These are phyloP conservation scores for Helogale parvula DNA, from an alignment of 2,113 vertebrate species.

Conservation along the genomic window DNA sequence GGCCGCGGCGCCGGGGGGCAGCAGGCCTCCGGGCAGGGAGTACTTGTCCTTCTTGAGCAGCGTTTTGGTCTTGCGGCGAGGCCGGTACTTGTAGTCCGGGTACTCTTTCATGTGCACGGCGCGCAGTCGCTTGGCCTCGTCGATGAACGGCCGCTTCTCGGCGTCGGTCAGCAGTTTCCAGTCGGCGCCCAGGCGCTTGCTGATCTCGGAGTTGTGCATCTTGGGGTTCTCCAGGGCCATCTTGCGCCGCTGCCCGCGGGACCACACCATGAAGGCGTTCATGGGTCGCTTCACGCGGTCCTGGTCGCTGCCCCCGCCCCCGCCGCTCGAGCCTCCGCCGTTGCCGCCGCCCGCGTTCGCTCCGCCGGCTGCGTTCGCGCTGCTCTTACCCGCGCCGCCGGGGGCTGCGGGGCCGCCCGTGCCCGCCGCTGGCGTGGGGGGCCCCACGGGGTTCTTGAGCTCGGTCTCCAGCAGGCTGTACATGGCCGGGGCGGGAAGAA, in stretches of 20 bases:
- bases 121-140: constrained; percentile 97
- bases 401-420: constrained; percentile 85
- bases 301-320: constrained; percentile 86
- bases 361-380: constrained; percentile 67
- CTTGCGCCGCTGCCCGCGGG: constrained; percentile 95
- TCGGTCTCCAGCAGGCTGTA: constrained; percentile 98
- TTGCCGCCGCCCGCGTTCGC: constrained; percentile 78
- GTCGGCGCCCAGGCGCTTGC: constrained; percentile 97
- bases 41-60: constrained; percentile 99
- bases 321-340: constrained; percentile 77
- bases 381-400: constrained; percentile 73
- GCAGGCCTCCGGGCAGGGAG: constrained; percentile 93
- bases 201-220: constrained; percentile 99
- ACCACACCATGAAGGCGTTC: constrained; percentile 99
- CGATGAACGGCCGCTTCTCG: constrained; percentile 98
- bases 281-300: constrained; percentile 98
- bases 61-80: constrained; percentile 99
- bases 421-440: constrained; percentile 76
- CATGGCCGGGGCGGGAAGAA: constrained; percentile 88
- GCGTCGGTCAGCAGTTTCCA: constrained; percentile 98
- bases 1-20: constrained; percentile 89
- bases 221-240: constrained; percentile 99
- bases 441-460: constrained; percentile 89
- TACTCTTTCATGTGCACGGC: constrained; percentile 99
- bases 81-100: constrained; percentile 99